Evolutionary conservation across 1,140 invertebrate species (phyloP), one percentile per base, ranked within the genome.

Genomic region (Pseudomyrmex flavicornis): DNA sequence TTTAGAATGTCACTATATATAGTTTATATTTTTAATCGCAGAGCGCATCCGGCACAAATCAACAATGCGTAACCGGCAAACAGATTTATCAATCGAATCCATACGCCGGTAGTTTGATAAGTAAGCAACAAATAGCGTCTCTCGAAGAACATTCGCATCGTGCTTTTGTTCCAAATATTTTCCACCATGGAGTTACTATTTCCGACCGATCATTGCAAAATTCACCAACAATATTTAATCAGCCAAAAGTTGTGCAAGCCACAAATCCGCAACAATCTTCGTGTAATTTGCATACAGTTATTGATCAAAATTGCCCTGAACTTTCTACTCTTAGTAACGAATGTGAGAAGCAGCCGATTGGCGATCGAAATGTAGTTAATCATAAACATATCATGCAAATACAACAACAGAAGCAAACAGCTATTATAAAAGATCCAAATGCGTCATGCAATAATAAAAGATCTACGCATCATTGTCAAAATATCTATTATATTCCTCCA

Each of bases 341-440:
- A 2, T 82, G 22, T 9, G 86, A 91, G 10, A 82, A 70, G 8
- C 88, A 91, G 46, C 86, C 86, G 8, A 52, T 89, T 2, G 88
- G 85, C n/a, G 89, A 87, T 1, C 54, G 69, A 56, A 88, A 83
- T 5, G 74, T 75, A 10, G 26, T 54, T 1, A 8, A 75, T 15
- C 63, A 86, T 50, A 80, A 63, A 35, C 59, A 74, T 65, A 17
- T 68, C 8, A 22, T 63, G 13, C 15, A 58, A 48, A 56, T 68
- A 15, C 54, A 50, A 13, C 59, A 75, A 22, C 66, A 77, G 2
- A 50, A 58, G 2, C 76, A 82, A n/a, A 12, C 17, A 12, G 10
- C 59, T 0, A 22, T 59, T 26, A 9, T 8, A 9, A 62, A 44
- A 46, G 12, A 76, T 26, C 17, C 65, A 2, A 59, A 63, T 1